phyloP scores from a whole-genome alignment of 2,888 invertebrate genomes.

The Horisme vitalbata region DNA sequence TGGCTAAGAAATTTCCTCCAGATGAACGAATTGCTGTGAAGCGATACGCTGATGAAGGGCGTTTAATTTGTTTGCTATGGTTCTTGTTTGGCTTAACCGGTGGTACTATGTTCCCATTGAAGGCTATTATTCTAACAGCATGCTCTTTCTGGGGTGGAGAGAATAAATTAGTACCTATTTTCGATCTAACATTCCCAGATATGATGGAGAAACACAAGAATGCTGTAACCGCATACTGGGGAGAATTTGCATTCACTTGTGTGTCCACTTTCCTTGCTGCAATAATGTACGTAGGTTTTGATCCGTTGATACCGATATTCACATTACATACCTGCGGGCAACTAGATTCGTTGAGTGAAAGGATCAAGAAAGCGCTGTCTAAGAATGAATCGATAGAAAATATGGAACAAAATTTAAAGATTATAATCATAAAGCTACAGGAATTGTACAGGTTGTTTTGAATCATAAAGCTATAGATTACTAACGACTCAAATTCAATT shows the following conservation, averaged over 20 bases:
- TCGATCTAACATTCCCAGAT: slow-evolving; percentile 51
- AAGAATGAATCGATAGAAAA: slow-evolving; percentile 35
- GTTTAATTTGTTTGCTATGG: slow-evolving; percentile 52
- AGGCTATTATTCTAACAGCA: slow-evolving; percentile 50
- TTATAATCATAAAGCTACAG: slow-evolving; percentile 53
- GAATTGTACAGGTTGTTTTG: slow-evolving; percentile 50
- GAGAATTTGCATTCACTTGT: slow-evolving; percentile 37
- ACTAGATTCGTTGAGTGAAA: slow-evolving; percentile 51
- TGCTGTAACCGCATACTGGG: slow-evolving; percentile 34
- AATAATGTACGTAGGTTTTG: slow-evolving; percentile 56
- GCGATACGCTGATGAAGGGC: slow-evolving; percentile 45
- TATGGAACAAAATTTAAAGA: slow-evolving; percentile 44
- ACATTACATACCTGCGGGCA: slow-evolving; percentile 64
- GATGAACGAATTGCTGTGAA: slow-evolving; percentile 48
- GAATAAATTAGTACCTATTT: slow-evolving; percentile 49
- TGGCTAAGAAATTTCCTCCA: slow-evolving; percentile 35
- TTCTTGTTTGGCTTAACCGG: slow-evolving; percentile 39
- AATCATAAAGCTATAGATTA: too few relatives aligned
- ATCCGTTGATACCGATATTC: slow-evolving; percentile 65
- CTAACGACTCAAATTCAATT: not conserved
- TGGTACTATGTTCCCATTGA: slow-evolving; percentile 49
- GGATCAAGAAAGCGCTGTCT: slow-evolving; percentile 45
- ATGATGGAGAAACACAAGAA: slow-evolving; percentile 48
- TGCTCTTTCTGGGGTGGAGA: slow-evolving; percentile 44
- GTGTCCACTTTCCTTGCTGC: slow-evolving; percentile 47